A percentile compares a stretch with the other conserved stretches of the same genome.
phyloP scores from a whole-genome alignment of 2,797 vertebrate genomes.

The Clarias laeviceps region DNA sequence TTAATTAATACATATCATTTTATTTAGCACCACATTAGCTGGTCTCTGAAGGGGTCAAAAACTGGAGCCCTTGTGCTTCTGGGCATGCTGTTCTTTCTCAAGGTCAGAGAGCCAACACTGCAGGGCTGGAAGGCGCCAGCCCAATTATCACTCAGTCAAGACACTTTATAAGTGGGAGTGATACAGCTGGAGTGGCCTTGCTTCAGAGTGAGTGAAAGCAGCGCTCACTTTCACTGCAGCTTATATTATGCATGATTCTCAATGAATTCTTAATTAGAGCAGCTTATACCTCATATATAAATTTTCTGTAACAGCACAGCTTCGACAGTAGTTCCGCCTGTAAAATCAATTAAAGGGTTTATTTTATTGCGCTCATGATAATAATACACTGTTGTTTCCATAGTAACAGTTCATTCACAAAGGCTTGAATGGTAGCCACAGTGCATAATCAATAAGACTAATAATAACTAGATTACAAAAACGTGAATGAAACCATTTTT shows the following conservation, averaged over 20 bases:
- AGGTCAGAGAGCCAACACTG: conserved; percentile 14
- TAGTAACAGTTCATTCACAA: background rate
- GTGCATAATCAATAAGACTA: background rate
- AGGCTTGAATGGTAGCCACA: background rate
- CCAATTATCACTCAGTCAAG: conserved; percentile 36
- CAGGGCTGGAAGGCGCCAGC: conserved; percentile 21
- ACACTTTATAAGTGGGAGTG: conserved; percentile 26
- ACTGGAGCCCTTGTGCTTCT: background rate
- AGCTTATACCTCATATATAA: background rate
- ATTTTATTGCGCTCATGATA: background rate
- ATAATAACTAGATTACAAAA: background rate
- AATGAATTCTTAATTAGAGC: background rate
- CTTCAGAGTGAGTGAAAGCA: conserved; percentile 3
- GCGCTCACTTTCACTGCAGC: conserved; percentile 16
- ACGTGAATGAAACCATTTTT: no score
- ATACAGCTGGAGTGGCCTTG: background rate
- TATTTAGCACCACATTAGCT: conserved; percentile 5
- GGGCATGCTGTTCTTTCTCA: conserved; percentile 1
- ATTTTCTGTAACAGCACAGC: background rate
- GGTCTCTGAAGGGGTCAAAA: conserved; percentile 10
- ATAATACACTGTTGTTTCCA: background rate
- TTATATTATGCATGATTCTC: background rate
- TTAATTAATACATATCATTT: conserved; percentile 25
- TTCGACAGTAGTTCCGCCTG: background rate
- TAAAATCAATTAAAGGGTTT: background rate